Percentiles rank a stretch among this genome's conserved stretches.
Evolutionary conservation across 2,113 vertebrate species (phyloP).

Genomic region (Plestiodon gilberti): DNA sequence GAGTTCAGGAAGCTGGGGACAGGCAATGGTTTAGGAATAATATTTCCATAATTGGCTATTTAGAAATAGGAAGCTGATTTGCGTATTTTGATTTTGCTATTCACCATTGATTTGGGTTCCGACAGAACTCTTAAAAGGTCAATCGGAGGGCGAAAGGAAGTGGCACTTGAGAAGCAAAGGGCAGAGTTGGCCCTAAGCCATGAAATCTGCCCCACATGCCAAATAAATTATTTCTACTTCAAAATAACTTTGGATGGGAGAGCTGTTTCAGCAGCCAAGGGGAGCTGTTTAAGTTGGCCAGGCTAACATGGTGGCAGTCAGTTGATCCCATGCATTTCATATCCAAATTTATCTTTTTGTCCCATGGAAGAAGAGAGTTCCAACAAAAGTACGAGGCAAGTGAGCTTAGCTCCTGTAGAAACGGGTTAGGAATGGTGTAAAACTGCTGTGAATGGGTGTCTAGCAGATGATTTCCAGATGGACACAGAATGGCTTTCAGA

Average conservation of each 20-base stretch:
- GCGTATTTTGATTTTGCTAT: constrained; percentile 66
- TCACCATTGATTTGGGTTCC: constrained; percentile 53
- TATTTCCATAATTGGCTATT: constrained; percentile 51
- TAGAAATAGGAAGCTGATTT: constrained; percentile 24
- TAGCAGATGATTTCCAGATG: constrained; percentile 6
- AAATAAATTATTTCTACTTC: constrained; percentile 54
- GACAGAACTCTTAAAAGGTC: constrained; percentile 28
- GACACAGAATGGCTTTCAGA: not conserved
- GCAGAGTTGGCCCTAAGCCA: constrained; percentile 27
- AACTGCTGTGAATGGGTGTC: constrained; percentile 32
- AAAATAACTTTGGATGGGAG: constrained; percentile 52
- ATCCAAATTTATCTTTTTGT: constrained; percentile 43
- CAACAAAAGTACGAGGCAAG: constrained; percentile 36
- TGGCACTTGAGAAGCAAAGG: fast-evolving
- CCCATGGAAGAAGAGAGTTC: constrained; percentile 10
- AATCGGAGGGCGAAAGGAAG: not conserved
- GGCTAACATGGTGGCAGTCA: constrained; percentile 25
- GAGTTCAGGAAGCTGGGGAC: constrained; percentile 66
- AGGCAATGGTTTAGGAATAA: constrained; percentile 41
- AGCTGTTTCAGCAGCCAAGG: constrained; percentile 63
- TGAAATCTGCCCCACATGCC: constrained; percentile 51
- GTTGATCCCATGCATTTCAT: constrained; percentile 60
- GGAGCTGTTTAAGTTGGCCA: constrained; percentile 68
- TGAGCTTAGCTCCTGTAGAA: constrained; percentile 44
- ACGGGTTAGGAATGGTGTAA: constrained; percentile 22